phyloP scores from a whole-genome alignment of 2,797 vertebrate genomes.

The Chrysocyon brachyurus region DNA sequence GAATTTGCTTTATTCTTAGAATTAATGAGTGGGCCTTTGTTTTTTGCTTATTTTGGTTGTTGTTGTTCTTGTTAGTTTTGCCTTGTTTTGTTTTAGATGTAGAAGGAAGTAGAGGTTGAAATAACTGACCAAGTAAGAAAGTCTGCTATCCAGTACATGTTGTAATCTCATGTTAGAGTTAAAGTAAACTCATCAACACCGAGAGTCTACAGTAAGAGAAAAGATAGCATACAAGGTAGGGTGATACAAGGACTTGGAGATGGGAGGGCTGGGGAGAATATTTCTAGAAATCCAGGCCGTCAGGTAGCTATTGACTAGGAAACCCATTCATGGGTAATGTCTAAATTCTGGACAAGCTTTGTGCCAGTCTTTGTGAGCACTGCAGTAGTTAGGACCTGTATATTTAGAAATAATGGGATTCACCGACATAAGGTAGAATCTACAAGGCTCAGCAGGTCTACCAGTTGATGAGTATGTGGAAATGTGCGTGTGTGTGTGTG shows the following conservation, averaged over 20 bases:
- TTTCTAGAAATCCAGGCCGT: not conserved
- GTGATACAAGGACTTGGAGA: not conserved
- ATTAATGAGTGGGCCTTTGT: not conserved
- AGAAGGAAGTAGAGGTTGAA: not conserved
- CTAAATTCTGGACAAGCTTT: not conserved
- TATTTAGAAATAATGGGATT: not conserved
- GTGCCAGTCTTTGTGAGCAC: not conserved
- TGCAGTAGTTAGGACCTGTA: not conserved
- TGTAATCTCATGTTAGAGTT: not conserved
- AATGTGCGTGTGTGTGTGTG: too few relatives aligned
- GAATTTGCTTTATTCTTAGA: conserved; percentile 2
- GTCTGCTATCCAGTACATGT: not conserved
- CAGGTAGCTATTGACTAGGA: not conserved
- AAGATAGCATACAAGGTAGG: not conserved
- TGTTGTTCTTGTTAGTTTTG: not conserved
- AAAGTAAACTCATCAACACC: not conserved
- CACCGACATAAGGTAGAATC: not conserved
- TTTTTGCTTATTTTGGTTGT: not conserved
- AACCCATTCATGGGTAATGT: not conserved
- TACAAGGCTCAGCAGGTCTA: not conserved
- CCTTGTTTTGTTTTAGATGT: not conserved
- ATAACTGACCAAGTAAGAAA: not conserved
- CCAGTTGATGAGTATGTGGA: not conserved
- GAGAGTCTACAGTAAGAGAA: not conserved
- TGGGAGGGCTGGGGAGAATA: not conserved